Evolutionary conservation across 1,140 invertebrate species (phyloP), one percentile per base, ranked within the genome.

Genomic region (Aphaenogaster floridana): DNA sequence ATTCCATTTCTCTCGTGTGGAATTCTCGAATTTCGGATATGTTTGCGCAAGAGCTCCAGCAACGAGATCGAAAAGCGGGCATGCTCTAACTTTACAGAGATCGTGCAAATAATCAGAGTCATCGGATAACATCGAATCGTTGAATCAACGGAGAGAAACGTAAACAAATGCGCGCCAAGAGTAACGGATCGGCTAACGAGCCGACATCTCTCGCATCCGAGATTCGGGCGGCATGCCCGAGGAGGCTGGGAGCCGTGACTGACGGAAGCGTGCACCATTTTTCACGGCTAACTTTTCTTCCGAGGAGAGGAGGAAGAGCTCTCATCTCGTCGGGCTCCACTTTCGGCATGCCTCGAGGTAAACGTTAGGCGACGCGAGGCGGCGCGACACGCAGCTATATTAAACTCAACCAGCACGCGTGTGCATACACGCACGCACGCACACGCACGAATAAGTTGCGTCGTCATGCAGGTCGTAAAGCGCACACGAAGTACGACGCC

Each of bases 311-410:
- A 50, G 54, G 48, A 78, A 69, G 39, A 59, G 42, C 61, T 52
- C 81, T 57, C 81, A 74, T 79, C 66, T 69, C 66, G 48, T 88
- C 87, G 84, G 90, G 91, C 88, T 89, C 90, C 92, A 90, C 88
- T 92, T 93, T 92, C 89, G 92, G 89, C 88, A 88, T 91, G 87
- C 90, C 86, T 80, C 21, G 84, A 86, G 78, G 88, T 86, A 88
- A 91, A 91, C 84, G 86, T 81, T 89, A 83, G 86, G 88, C 88
- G 88, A 88, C 85, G 86, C 88, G 86, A 86, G 78, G 83, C 90
- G n/a, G 81, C 84, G 90, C 87, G 89, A 88, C 87, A 89, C 90
- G 89, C 87, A 64, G 89, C 91, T 93, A 93, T 92, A 93, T 93
- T 93, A 92, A 93, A 92, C 91, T 63, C 88, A 63, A 64, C 77